Evolutionary conservation across 2,113 vertebrate species (phyloP), one percentile per base, ranked within the genome.

Genomic region (Emberiza fucata): DNA sequence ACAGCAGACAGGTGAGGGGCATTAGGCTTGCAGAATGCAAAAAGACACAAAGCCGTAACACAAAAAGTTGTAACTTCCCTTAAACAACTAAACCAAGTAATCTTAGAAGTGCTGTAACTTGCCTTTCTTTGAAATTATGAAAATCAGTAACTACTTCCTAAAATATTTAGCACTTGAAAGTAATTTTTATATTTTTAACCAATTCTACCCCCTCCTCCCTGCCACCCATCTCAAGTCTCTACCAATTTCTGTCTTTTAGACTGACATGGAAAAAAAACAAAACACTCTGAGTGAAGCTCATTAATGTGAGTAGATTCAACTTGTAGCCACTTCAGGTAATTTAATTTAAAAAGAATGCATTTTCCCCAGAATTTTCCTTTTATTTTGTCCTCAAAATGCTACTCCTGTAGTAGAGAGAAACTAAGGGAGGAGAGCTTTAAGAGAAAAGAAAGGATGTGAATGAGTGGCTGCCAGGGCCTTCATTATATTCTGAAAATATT

Each of bases 161-260:
- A 50, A 66, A 65, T 37, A 24, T 24, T 83, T 31, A 66, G 42
- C 29, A 70, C 39, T 7, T 66, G 11, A 31, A 70, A 82, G 29
- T 39, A 82, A 51, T 76, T 90, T 64, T 64, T 28, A 31, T 2
- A 8, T 14, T n/a, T 89, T 79, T 35, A 81, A 45, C 6, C 23
- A 69, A 28, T 7, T 68, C 31, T 50, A 12, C 6, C 3, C 3
- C 0, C 1, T 6, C 6, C 13, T 17, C 6, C 24, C 11, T 3
- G 0, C 8, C 16, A 28, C 25, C 1, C 1, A 45, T 21, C 25
- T 1, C 1, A 40, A 69, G 25, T 44, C 12, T 60, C 28, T 91
- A 45, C 17, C 42, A 50, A 47, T 65, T 90, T 91, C 50, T 68
- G 14, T 23, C 40, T 65, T 84, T 85, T 28, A 70, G 29, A 80